Conservation (phyloP, 2,113 vertebrate species). For the human region DNA sequence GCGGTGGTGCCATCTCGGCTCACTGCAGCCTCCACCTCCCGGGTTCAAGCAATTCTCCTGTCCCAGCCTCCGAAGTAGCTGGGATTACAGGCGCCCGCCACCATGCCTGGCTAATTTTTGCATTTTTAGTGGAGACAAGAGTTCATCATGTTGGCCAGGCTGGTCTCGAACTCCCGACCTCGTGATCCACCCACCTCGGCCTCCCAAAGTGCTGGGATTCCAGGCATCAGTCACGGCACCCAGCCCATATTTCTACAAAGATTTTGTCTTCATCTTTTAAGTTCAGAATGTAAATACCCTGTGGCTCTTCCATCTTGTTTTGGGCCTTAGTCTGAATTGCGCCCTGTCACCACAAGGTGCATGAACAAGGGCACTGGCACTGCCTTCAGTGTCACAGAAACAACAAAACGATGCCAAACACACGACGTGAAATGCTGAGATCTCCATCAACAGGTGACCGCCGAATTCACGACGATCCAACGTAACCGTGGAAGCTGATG, state of each 20-base stretch:
- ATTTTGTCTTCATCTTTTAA: neutral
- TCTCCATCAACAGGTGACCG: neutral
- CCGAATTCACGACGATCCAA: fast-evolving
- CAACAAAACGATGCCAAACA: neutral
- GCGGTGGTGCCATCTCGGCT: too few relatives aligned
- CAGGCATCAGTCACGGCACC: too few relatives aligned
- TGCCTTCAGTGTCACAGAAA: neutral
- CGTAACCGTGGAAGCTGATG: neutral
- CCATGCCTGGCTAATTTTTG: too few relatives aligned
- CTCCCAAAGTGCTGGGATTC: too few relatives aligned
- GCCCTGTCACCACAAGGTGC: neutral
- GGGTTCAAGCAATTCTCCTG: too few relatives aligned
- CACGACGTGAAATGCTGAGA: neutral
- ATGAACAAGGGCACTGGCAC: neutral
- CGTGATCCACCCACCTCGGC: too few relatives aligned
- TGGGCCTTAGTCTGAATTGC: neutral
- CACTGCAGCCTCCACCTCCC: too few relatives aligned
- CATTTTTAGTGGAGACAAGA: too few relatives aligned
- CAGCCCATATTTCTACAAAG: neutral
- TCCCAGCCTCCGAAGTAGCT: too few relatives aligned
- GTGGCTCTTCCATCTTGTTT: neutral
- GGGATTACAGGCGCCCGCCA: too few relatives aligned
- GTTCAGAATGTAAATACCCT: neutral
- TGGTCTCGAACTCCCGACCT: too few relatives aligned
- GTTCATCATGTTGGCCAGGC: too few relatives aligned